These are phyloP conservation scores for Lobophora halterata DNA, from an alignment of 2,888 invertebrate species.

Conservation along the genomic window DNA sequence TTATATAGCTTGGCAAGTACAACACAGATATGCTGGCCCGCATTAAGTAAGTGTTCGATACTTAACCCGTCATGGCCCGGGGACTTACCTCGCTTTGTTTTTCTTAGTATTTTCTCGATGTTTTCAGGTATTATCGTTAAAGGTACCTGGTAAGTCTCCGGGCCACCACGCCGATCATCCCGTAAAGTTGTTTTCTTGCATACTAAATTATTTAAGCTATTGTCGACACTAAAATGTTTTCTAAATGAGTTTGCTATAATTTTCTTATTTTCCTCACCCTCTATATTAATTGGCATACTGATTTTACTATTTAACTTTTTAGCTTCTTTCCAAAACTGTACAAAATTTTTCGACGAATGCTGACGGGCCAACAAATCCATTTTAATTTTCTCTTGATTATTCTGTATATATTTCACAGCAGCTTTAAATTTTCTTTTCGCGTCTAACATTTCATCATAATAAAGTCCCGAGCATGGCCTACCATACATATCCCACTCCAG, in stretches of 20 bases:
- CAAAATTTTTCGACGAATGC: conserved; percentile 8
- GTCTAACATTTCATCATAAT: conserved; percentile 13
- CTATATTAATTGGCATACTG: conserved; percentile 7
- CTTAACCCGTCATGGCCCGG: not conserved
- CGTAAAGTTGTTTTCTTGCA: too few species aligned
- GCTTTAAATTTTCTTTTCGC: conserved; percentile 14
- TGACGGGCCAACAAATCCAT: conserved; percentile 12
- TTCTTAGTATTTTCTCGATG: not conserved
- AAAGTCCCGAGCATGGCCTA: conserved; percentile 11
- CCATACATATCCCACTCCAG: conserved; percentile 8
- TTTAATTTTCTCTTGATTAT: conserved; percentile 9
- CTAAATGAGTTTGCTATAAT: conserved; percentile 14
- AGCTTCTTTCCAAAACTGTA: conserved; percentile 16
- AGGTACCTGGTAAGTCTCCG: not conserved
- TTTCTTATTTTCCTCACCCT: conserved; percentile 5
- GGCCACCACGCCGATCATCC: too few species aligned
- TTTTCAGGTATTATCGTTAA: not conserved
- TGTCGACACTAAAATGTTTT: conserved; percentile 5
- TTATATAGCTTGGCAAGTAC: conserved; percentile 4
- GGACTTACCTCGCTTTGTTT: not conserved
- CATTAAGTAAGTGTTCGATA: not conserved
- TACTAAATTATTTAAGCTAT: too few species aligned
- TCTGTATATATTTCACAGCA: conserved; percentile 10
- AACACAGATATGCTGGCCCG: conserved; percentile 4
- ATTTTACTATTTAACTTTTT: conserved; percentile 5